Evolutionary conservation across 2,797 vertebrate genomes (phyloP).

Genomic region (Dermochelys coriacea): DNA sequence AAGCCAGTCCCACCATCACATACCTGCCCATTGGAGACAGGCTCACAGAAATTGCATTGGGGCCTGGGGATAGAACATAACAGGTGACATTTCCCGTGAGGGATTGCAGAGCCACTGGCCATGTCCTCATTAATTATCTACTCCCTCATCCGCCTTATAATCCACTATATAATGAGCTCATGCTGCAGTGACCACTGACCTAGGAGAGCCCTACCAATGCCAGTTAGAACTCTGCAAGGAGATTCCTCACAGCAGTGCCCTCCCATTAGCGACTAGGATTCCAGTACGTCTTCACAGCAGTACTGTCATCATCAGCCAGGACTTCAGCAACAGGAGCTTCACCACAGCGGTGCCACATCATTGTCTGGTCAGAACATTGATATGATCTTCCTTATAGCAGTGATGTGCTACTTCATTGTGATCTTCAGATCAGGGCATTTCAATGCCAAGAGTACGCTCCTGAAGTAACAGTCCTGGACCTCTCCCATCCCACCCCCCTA

Average conservation of each 20-base stretch:
- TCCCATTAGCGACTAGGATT: background rate
- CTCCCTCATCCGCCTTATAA: background rate
- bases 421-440: background rate
- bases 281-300: background rate
- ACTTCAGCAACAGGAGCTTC: background rate
- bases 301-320: background rate
- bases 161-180: background rate
- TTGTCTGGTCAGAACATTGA: background rate
- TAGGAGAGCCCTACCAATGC: background rate
- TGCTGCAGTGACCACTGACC: background rate
- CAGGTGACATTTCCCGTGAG: background rate
- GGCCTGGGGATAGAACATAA: constrained; percentile 83
- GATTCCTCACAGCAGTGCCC: background rate
- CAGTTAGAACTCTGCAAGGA: background rate
- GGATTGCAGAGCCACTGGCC: background rate
- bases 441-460: constrained; percentile 17
- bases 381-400: background rate
- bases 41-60: constrained; percentile 98
- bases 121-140: background rate
- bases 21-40: constrained; percentile 98
- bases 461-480: constrained; percentile 27
- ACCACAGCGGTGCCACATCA: background rate
- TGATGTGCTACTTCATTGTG: background rate
- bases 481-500: background rate
- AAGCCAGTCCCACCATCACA: constrained; percentile 98